Conservation (phyloP, 2,888 invertebrate species). For the Lapara coniferarum region DNA sequence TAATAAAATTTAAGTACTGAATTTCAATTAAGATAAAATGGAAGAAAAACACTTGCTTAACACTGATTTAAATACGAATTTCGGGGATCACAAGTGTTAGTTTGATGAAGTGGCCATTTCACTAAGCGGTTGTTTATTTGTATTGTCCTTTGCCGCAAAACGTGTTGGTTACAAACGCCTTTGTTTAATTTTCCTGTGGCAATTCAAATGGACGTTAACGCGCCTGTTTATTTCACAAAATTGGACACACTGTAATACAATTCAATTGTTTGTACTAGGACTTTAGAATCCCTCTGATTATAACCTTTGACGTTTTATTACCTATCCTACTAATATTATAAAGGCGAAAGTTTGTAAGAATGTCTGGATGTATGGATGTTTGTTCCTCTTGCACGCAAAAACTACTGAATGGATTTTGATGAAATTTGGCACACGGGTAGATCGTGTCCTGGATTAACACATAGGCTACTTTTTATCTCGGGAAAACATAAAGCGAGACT, state of each 20-base stretch:
- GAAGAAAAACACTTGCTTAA: neutral
- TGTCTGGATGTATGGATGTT: no score
- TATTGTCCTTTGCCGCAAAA: constrained; percentile 30
- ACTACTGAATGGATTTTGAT: no score
- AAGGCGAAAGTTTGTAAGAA: no score
- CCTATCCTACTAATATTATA: no score
- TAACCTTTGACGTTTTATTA: no score
- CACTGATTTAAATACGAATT: neutral
- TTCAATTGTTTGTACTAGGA: neutral
- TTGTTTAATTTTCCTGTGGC: constrained; percentile 33
- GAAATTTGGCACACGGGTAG: no score
- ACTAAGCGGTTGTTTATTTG: constrained; percentile 29
- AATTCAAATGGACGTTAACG: constrained; percentile 27
- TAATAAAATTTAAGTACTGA: neutral
- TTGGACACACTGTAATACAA: constrained; percentile 9
- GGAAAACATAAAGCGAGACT: no score
- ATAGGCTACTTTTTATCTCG: no score
- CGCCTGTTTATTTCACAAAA: constrained; percentile 33
- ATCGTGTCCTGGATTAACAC: no score
- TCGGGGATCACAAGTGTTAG: neutral
- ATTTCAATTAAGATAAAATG: neutral
- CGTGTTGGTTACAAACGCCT: constrained; percentile 26
- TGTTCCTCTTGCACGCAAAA: no score
- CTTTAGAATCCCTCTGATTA: no score
- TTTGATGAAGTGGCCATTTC: neutral